Conservation (phyloP, 1,140 invertebrate genomes). For the Pachyrhynchus sulphureomaculatus region DNA sequence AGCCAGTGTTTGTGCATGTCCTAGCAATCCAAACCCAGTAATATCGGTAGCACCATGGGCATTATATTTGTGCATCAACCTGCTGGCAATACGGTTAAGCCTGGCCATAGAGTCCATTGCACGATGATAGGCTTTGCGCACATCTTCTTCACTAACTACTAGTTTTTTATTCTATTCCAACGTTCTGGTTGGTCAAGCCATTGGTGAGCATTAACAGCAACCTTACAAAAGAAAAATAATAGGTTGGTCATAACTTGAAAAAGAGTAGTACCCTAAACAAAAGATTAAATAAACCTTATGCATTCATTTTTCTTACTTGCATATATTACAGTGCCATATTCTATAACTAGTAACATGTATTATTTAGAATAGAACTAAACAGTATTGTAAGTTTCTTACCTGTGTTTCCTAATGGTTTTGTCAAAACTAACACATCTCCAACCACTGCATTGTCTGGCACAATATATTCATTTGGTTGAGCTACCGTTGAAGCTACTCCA, state of each 20-base stretch:
- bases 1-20: conserved; percentile 95
- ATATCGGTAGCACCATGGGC: conserved; percentile 97
- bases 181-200: conserved; percentile 95
- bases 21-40: conserved; percentile 93
- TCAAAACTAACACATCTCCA: conserved; percentile 94
- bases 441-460: conserved; percentile 95
- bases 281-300: no score
- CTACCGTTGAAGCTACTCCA: conserved; percentile 93
- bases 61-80: conserved; percentile 97
- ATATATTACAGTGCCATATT: background rate
- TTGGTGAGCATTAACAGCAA: conserved; percentile 96
- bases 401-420: conserved; percentile 92
- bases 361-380: no score
- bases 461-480: conserved; percentile 93
- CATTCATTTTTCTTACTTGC: background rate
- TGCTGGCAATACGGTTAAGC: conserved; percentile 88
- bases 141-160: conserved; percentile 93
- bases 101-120: conserved; percentile 98
- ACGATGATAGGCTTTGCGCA: conserved; percentile 91
- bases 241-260: background rate
- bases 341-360: no score
- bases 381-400: no score
- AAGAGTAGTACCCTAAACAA: background rate
- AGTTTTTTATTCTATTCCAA: conserved; percentile 95
- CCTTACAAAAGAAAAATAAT: conserved; percentile 58